A percentile compares a stretch with the other conserved stretches of the same genome.
Conservation (phyloP, 2,888 invertebrate genomes). For the Ephialtes manifestator region DNA sequence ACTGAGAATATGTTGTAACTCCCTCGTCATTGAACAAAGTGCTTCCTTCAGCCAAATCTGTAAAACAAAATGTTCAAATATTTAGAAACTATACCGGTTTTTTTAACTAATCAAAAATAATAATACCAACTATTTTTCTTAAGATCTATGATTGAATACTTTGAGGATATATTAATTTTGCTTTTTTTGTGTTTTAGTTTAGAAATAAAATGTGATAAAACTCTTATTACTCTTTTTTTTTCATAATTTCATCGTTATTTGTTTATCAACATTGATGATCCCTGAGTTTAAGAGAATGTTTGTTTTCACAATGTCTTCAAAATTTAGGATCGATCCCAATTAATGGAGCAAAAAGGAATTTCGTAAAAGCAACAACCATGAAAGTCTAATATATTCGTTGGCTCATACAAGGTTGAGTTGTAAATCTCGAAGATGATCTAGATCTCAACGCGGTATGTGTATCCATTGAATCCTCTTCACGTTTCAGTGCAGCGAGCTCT, state of each 20-base stretch:
- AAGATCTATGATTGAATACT: too few relatives aligned
- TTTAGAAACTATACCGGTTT: background rate
- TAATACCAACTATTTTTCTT: too few relatives aligned
- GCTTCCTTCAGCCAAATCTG: conserved; percentile 89
- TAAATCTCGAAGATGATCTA: conserved; percentile 53
- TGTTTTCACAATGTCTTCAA: too few relatives aligned
- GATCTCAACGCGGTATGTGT: conserved; percentile 17
- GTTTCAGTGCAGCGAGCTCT: conserved; percentile 15
- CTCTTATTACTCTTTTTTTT: too few relatives aligned
- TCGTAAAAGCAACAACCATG: background rate
- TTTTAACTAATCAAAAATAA: background rate
- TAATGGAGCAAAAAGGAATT: background rate
- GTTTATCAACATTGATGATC: too few relatives aligned
- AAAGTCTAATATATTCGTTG: background rate
- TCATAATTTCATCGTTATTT: too few relatives aligned
- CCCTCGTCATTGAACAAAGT: conserved; percentile 90
- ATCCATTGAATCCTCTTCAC: conserved; percentile 49
- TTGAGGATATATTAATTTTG: too few relatives aligned
- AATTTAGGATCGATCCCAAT: background rate
- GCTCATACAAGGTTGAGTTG: conserved; percentile 9
- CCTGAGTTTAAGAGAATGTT: too few relatives aligned
- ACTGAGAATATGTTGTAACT: conserved; percentile 92
- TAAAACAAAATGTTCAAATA: conserved; percentile 77
- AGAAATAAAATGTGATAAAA: background rate
- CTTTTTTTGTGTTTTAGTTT: too few relatives aligned